Conservation (phyloP, 2,113 vertebrate species). For the Silurus meridionalis region DNA sequence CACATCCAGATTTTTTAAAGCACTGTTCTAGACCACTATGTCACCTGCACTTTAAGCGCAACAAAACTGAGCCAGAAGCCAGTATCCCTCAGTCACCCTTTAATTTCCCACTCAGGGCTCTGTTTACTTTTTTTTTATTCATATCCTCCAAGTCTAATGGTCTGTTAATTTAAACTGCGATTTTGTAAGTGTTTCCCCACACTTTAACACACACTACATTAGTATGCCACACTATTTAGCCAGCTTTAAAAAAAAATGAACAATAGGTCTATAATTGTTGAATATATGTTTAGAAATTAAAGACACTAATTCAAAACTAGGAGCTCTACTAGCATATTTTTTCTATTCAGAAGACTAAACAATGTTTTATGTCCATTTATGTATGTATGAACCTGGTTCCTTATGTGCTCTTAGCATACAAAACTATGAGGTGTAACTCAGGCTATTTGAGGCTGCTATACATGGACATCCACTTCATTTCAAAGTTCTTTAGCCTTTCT, state of each 20-base stretch:
- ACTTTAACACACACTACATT: not conserved
- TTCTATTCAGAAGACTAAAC: not conserved
- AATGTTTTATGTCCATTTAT: not conserved
- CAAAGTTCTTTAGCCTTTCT: not conserved
- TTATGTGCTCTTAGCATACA: not conserved
- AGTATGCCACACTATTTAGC: not conserved
- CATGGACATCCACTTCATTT: not conserved
- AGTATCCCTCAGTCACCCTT: not conserved
- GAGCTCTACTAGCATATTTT: not conserved
- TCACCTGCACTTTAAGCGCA: not conserved
- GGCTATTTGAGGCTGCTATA: not conserved
- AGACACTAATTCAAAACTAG: not conserved
- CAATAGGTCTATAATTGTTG: no score
- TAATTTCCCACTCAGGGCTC: not conserved
- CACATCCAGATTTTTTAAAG: not conserved
- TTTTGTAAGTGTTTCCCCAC: not conserved
- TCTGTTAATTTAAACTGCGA: not conserved
- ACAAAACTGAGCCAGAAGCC: not conserved
- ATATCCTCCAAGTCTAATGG: no score
- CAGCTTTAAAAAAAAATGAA: not conserved
- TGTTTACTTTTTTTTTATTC: not conserved
- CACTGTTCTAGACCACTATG: not conserved
- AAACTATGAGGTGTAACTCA: not conserved
- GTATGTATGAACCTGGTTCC: no score
- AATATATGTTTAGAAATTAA: not conserved